Conservation (phyloP, 2,113 vertebrate genomes). For the Collichthys lucidus region DNA sequence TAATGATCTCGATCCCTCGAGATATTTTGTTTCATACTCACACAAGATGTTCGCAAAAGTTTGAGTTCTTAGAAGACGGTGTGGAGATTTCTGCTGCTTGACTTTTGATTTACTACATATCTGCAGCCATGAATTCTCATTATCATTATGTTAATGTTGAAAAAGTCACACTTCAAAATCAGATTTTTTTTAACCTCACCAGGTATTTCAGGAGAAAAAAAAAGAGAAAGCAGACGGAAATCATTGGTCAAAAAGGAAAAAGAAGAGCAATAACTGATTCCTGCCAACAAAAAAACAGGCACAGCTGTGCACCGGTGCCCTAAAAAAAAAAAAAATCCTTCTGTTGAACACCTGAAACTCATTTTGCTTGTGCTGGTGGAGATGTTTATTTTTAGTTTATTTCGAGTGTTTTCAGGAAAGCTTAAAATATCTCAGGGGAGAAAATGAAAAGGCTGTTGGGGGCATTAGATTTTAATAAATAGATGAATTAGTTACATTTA, state of each 20-base stretch:
- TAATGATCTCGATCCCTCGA: not conserved
- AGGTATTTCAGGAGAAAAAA: not conserved
- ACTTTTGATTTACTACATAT: not conserved
- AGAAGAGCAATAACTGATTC: conserved; percentile 12
- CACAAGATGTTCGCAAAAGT: not conserved
- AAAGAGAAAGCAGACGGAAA: not conserved
- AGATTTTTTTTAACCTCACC: not conserved
- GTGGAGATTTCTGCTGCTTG: not conserved
- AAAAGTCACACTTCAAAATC: not conserved
- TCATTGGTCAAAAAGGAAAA: conserved; percentile 10
- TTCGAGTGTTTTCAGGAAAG: conserved; percentile 12
- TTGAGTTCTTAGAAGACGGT: not conserved
- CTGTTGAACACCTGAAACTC: conserved; percentile 45
- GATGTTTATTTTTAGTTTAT: conserved; percentile 17
- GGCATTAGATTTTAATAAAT: not conserved
- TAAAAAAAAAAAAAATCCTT: conserved; percentile 17
- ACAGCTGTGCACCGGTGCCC: conserved; percentile 29
- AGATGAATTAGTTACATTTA: not conserved
- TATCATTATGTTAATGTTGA: not conserved
- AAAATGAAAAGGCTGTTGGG: not conserved
- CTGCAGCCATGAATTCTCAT: not conserved
- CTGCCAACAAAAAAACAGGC: conserved; percentile 26
- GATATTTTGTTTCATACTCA: not conserved
- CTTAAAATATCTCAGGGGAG: conserved; percentile 2
- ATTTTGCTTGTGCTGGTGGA: conserved; percentile 14